Percentiles rank a stretch among this genome's conserved stretches.
These are phyloP conservation scores for Kryptolebias marmoratus DNA, from an alignment of 2,113 vertebrate species.

Conservation along the genomic window DNA sequence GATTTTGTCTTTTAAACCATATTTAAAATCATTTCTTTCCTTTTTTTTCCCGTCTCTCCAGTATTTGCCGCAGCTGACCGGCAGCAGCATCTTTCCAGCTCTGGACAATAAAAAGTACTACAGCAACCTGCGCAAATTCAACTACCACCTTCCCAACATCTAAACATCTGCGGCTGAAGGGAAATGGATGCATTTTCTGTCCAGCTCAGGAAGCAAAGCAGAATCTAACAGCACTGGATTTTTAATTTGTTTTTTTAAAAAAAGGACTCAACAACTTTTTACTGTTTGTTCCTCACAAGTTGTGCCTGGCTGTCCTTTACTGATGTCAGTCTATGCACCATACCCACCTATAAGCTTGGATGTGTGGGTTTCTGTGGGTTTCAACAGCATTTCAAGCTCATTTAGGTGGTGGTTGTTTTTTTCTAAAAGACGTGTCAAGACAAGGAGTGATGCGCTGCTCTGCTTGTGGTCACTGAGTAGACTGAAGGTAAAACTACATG, in stretches of 20 bases:
- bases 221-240: neutral
- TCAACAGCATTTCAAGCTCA: slow-evolving; percentile 38
- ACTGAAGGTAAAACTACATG: slow-evolving; percentile 44
- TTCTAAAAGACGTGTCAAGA: slow-evolving; percentile 31
- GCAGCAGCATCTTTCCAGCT: slow-evolving; percentile 85
- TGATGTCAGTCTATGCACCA: slow-evolving; percentile 64
- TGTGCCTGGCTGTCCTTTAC: slow-evolving; percentile 6
- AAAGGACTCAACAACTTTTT: slow-evolving; percentile 5
- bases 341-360: slow-evolving; percentile 7
- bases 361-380: slow-evolving; percentile 32
- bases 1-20: neutral
- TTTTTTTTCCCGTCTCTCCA: slow-evolving; percentile 57
- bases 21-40: neutral
- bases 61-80: slow-evolving; percentile 90
- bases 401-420: slow-evolving; percentile 2
- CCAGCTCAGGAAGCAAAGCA: slow-evolving; percentile 40
- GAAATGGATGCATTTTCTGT: neutral
- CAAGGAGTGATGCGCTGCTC: slow-evolving; percentile 67
- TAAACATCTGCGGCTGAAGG: slow-evolving; percentile 56
- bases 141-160: slow-evolving; percentile 93
- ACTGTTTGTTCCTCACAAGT: neutral
- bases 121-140: slow-evolving; percentile 85
- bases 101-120: slow-evolving; percentile 89
- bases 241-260: neutral
- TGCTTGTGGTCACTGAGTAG: slow-evolving; percentile 54